Percentiles rank a stretch among this genome's conserved stretches.
These are phyloP conservation scores for Platerodrilus igneus DNA, from an alignment of 2,888 invertebrate genomes.

Conservation along the genomic window DNA sequence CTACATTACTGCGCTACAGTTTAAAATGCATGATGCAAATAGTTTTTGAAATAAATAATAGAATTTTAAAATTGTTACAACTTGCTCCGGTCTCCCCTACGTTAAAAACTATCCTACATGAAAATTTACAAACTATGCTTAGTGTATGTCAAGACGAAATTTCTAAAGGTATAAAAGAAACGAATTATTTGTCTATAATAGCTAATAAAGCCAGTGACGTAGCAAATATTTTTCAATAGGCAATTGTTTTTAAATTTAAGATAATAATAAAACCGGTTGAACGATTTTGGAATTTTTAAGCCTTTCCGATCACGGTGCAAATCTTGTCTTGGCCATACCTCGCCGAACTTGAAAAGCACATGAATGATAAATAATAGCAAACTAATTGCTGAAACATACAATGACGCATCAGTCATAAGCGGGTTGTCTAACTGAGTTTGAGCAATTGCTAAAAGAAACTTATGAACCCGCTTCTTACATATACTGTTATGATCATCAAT, in stretches of 20 bases:
- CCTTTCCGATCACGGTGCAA: too few relatives aligned
- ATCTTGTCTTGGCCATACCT: slow-evolving; percentile 19
- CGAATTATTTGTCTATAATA: slow-evolving; percentile 14
- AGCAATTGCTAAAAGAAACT: too few relatives aligned
- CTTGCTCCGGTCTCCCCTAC: too few relatives aligned
- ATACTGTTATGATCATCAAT: too few relatives aligned
- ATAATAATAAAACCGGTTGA: slow-evolving; percentile 24
- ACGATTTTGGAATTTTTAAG: slow-evolving; percentile 30
- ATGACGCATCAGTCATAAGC: slow-evolving; percentile 32
- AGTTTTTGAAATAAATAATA: too few relatives aligned
- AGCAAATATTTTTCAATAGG: slow-evolving; percentile 19
- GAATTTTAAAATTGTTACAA: too few relatives aligned
- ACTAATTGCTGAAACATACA: slow-evolving; percentile 32
- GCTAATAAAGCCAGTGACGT: slow-evolving; percentile 29
- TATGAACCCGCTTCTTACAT: too few relatives aligned
- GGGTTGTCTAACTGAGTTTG: too few relatives aligned
- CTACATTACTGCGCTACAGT: too few relatives aligned
- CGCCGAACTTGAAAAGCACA: slow-evolving; percentile 14
- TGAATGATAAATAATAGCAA: slow-evolving; percentile 19
- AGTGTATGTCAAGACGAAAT: slow-evolving; percentile 32
- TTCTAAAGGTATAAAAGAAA: slow-evolving; percentile 21
- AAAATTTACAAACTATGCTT: slow-evolving; percentile 35
- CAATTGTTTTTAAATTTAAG: slow-evolving; percentile 29
- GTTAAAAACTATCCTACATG: slow-evolving; percentile 38
- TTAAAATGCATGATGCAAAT: too few relatives aligned